Base-by-base conservation (phyloP, 2,113 vertebrate genomes). In the Condylura cristata region DNA sequence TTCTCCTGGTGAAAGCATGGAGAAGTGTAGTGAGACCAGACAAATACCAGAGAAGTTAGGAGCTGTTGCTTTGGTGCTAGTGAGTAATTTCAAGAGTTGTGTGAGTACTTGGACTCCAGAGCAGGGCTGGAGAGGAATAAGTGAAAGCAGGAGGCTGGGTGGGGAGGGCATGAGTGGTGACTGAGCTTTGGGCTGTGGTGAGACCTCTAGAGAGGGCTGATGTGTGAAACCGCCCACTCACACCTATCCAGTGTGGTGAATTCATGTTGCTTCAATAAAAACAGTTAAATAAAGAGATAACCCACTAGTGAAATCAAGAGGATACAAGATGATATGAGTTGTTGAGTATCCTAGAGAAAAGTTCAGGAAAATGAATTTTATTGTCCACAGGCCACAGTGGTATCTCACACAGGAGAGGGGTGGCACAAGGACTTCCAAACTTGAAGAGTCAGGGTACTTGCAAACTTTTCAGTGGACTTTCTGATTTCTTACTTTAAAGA, bases 81-180 rank as follows among this genome's bases (percentile, higher is more conserved):
- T 24, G 39, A 74, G 12, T 39, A 7, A 74, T 80, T 75, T 78
- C 8, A 26, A 63, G 85, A 41, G 6, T 0, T 3, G 0, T 85
- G 0, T 4, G 0, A 81, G 46, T 24, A 46, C 11, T 1, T 51
- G 37, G 10, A 11, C 7, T 53, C n/a, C 53, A 6, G 0, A 7
- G 13, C 24, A 32, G 61, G 0, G 71, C 39, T 6, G 26, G 24
- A 87, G 32, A 74, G 18, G 28, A 66, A 46, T 32, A 48, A 72
- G 17, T 56, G 20, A 90, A 53, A 20, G 20, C 41, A 46, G 63
- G 44, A 51, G 46, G 46, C 2, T 17, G 51, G 51, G 18, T 17
- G 51, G 51, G 18, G 4, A 5, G 51, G 48, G 11, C 8, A 51
- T 51, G 48, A 51, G 14, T 6, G 48, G 6, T 20, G 18, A 53